A percentile compares a stretch with the other conserved stretches of the same genome.
phyloP scores from a whole-genome alignment of 1,140 invertebrate species.

The Tetranychus urticae region DNA sequence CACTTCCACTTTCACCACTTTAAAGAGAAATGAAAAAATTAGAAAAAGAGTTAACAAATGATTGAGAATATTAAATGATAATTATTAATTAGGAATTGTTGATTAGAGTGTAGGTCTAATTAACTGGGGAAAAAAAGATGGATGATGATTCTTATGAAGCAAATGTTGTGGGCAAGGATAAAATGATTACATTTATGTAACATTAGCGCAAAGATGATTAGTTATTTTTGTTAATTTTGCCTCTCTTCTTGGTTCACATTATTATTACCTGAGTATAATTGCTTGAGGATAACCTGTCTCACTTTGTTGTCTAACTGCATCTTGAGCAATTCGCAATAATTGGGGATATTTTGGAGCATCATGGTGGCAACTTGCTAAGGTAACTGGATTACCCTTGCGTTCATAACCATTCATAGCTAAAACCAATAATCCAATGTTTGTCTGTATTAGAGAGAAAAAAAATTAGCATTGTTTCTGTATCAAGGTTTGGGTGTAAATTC shows the following conservation, averaged over 20 bases:
- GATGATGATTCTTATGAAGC: too few species aligned
- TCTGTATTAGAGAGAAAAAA: constrained; percentile 31
- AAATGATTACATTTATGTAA: too few species aligned
- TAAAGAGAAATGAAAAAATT: not conserved
- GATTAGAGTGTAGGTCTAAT: not conserved
- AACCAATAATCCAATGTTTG: constrained; percentile 69
- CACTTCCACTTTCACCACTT: constrained; percentile 68
- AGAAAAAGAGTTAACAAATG: not conserved
- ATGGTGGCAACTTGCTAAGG: constrained; percentile 53
- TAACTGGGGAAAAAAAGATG: too few species aligned
- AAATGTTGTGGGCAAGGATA: too few species aligned
- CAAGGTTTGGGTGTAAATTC: not conserved
- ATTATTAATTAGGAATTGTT: not conserved
- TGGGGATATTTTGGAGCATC: constrained; percentile 36
- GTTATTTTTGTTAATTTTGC: too few species aligned
- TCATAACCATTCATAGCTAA: constrained; percentile 67
- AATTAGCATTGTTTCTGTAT: not conserved
- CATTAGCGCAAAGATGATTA: too few species aligned
- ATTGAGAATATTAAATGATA: not conserved
- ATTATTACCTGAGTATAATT: constrained; percentile 56
- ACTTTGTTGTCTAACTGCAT: constrained; percentile 70
- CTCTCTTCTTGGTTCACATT: too few species aligned
- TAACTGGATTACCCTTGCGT: constrained; percentile 60
- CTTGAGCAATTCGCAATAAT: constrained; percentile 60
- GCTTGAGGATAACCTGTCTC: constrained; percentile 84